Conservation (phyloP, 2,113 vertebrate species). For the Paramormyrops kingsleyae region DNA sequence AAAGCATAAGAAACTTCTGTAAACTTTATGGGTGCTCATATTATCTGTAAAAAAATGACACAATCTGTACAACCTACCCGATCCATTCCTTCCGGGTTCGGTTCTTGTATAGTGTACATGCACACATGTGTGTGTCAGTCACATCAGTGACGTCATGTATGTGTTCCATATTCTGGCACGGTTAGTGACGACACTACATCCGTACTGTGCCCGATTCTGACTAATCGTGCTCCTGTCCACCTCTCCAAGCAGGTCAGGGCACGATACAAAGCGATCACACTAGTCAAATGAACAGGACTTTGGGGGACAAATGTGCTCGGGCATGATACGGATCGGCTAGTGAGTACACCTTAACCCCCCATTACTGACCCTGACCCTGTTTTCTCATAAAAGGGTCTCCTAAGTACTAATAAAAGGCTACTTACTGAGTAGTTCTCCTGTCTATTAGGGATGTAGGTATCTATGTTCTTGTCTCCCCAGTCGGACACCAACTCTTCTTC, state of each 20-base stretch:
- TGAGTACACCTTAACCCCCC: too few species aligned
- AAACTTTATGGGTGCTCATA: not conserved
- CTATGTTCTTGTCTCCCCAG: slow-evolving; percentile 87
- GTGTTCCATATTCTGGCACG: too few species aligned
- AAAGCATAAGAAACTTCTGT: not conserved
- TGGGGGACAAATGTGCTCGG: too few species aligned
- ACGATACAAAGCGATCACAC: not conserved
- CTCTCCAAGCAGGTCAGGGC: not conserved
- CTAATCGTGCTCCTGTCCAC: too few species aligned
- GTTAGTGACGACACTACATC: too few species aligned
- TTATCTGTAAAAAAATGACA: not conserved
- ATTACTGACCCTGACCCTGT: too few species aligned
- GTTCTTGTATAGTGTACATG: not conserved
- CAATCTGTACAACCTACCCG: not conserved
- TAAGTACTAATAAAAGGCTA: slow-evolving; percentile 30
- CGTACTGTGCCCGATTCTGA: too few species aligned
- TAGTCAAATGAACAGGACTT: not conserved
- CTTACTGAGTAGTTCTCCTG: slow-evolving; percentile 92
- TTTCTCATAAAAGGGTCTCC: too few species aligned
- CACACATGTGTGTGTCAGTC: not conserved
- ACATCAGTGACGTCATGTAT: not conserved
- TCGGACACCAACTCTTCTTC: slow-evolving; percentile 91
- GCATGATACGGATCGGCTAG: too few species aligned
- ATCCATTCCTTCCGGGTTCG: not conserved
- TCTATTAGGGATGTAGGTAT: slow-evolving; percentile 74